phyloP scores from a whole-genome alignment of 92 coral and sea anemone genomes.

The Paramuricea clavata region DNA sequence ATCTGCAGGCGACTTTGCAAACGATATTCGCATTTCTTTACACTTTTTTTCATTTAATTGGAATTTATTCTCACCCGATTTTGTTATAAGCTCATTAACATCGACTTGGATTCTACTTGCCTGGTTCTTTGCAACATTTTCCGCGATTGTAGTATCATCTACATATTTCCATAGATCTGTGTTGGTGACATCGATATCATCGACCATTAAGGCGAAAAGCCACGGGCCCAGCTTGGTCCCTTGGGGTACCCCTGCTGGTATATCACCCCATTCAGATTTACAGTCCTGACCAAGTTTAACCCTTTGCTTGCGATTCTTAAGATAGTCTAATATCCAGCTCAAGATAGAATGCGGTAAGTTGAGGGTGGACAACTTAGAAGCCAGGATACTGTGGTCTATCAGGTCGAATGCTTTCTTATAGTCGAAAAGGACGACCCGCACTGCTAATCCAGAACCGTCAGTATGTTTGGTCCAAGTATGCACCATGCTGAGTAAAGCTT shows the following conservation, averaged over 20 bases:
- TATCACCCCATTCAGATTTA: conserved; percentile 49
- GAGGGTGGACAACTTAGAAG: background rate
- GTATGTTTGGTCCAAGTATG: conserved; percentile 20
- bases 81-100: conserved; percentile 19
- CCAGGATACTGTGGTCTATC: conserved; percentile 29
- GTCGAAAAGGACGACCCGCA: conserved; percentile 18
- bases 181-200: conserved; percentile 31
- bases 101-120: conserved; percentile 37
- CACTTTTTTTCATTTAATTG: conserved; percentile 51
- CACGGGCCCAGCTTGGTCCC: conserved; percentile 59
- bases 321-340: conserved; percentile 42
- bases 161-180: conserved; percentile 52
- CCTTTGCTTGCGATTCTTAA: conserved; percentile 38
- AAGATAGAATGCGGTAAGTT: background rate
- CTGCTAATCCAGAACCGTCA: conserved; percentile 1
- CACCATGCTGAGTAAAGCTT: conserved; percentile 31
- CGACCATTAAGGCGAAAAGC: conserved; percentile 45
- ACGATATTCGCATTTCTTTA: conserved; percentile 55
- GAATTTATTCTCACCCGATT: conserved; percentile 34
- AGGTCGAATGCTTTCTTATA: conserved; percentile 29
- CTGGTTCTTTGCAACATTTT: conserved; percentile 14
- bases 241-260: conserved; percentile 60
- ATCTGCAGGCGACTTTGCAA: conserved; percentile 26
- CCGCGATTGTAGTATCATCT: conserved; percentile 52
- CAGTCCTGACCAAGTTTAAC: conserved; percentile 41